Evolutionary conservation across 2,888 invertebrate genomes (phyloP).

Genomic region (Lepidocyrtoides sp.): DNA sequence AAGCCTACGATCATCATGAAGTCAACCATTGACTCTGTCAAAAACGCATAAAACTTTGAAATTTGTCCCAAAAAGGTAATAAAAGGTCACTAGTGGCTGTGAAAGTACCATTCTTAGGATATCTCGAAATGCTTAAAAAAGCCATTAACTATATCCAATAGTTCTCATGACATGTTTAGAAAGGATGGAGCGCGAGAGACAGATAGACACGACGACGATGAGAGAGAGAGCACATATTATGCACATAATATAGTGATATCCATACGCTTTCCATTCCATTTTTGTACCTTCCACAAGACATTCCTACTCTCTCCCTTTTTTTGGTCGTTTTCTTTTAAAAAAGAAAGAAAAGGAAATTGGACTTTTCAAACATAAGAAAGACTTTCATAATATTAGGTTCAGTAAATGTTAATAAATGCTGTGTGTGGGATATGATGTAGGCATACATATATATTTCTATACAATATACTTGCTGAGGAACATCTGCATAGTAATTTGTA

Average conservation of each 20-base stretch:
- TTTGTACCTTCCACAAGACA: constrained; percentile 11
- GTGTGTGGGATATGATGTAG: neutral
- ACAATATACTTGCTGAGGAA: no score
- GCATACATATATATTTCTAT: neutral
- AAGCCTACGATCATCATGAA: constrained; percentile 63
- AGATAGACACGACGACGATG: neutral
- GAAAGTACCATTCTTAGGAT: constrained; percentile 61
- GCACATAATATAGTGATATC: neutral
- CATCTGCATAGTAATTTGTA: neutral
- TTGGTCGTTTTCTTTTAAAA: neutral
- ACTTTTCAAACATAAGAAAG: constrained; percentile 23
- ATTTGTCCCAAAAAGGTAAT: constrained; percentile 82
- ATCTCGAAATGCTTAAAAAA: constrained; percentile 62
- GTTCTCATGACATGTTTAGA: constrained; percentile 43
- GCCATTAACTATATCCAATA: constrained; percentile 67
- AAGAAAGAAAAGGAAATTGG: constrained; percentile 54
- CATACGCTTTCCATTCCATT: constrained; percentile 42
- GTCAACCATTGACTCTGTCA: constrained; percentile 72
- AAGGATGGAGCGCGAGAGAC: constrained; percentile 10
- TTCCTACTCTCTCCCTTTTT: neutral
- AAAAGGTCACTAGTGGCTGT: constrained; percentile 76
- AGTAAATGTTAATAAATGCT: constrained; percentile 64
- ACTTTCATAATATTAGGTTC: constrained; percentile 11
- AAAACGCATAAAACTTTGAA: constrained; percentile 80
- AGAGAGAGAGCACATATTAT: constrained; percentile 1